These are phyloP conservation scores for Eurosta solidaginis DNA, from an alignment of 1,140 invertebrate species.

Conservation along the genomic window DNA sequence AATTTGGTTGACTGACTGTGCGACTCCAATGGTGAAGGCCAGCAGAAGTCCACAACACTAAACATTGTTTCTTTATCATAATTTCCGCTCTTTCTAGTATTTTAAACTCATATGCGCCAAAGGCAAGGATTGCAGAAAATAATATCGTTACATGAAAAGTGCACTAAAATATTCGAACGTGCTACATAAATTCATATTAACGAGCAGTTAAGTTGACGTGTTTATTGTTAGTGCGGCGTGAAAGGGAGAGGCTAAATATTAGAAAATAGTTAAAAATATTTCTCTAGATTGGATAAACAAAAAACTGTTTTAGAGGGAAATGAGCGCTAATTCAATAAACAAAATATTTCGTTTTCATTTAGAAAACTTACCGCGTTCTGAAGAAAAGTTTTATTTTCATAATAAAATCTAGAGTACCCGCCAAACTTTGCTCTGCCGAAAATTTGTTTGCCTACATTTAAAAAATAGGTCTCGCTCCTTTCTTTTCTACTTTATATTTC, in stretches of 20 bases:
- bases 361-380: too few relatives aligned
- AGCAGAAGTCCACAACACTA: background rate
- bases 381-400: too few relatives aligned
- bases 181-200: conserved; percentile 21
- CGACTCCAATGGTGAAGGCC: background rate
- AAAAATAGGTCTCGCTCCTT: too few relatives aligned
- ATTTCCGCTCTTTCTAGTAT: background rate
- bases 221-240: background rate
- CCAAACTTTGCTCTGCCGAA: too few relatives aligned
- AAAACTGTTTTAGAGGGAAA: background rate
- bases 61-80: background rate
- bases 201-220: background rate
- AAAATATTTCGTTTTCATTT: too few relatives aligned
- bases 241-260: conserved; percentile 18
- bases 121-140: background rate
- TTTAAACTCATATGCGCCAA: background rate
- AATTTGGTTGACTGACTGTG: background rate
- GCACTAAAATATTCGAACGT: background rate
- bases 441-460: too few relatives aligned
- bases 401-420: too few relatives aligned
- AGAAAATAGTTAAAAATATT: background rate
- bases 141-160: background rate
- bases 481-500: too few relatives aligned
- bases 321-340: too few relatives aligned
- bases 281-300: background rate